Evolutionary conservation across 1,140 invertebrate genomes (phyloP), one percentile per base, ranked within the genome.

Genomic region (Megathymus violae): DNA sequence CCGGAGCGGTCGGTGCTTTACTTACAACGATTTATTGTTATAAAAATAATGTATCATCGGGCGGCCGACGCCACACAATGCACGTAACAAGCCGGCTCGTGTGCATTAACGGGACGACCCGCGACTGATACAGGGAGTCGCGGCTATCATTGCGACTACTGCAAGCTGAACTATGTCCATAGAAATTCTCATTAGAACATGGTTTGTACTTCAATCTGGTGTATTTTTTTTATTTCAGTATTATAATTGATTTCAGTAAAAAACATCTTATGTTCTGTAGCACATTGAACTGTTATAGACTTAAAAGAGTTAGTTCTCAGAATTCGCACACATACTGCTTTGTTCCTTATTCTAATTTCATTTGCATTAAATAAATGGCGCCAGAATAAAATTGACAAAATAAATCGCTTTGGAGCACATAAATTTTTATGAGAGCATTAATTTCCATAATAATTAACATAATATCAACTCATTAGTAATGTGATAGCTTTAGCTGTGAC

Each of bases 11-110:
- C 79, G 78, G 82, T 83, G 85, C 80, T 81, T 88, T 88, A 90
- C 85, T 85, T 85, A 72, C 76, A 75, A 75, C 80, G 82, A 88
- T 89, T 91, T 88, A 88, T 89, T 89, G 82, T 87, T 89, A 91
- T 88, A 89, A 88, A 91, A 89, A 91, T 89, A 89, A 91, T 91
- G 85, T 89, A 89, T 89, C 88, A 88, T 89, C 80, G 83, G 41
- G 74, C 78, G 62, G 73, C 58, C 73, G 71, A 66, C 66, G 64
- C 59, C 64, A 74, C 71, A 86, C 85, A 88, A 87, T 86, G 72
- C 72, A 64, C 61, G 76, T 88, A 88, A 90, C 84, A 88, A 88
- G 84, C 80, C 58, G 73, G 74, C 73, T 71, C 69, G 74, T 74
- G 75, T 80, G 74, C 72, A 77, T 78, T 85, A 82, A 80, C 76